Conservation (phyloP, 2,797 vertebrate genomes). For the Lagorchestes hirsutus region DNA sequence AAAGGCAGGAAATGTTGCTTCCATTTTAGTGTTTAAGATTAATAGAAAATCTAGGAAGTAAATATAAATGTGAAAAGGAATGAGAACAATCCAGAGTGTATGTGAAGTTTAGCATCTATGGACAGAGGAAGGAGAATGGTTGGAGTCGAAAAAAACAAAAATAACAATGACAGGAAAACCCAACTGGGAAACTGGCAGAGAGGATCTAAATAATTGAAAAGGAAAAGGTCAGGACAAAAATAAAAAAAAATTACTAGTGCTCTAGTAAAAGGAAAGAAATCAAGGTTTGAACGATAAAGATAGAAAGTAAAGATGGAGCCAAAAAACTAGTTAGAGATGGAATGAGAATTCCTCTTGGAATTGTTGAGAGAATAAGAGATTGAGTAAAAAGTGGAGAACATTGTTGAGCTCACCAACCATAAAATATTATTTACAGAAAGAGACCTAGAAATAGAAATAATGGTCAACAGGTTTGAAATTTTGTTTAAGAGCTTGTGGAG, state of each 20-base stretch:
- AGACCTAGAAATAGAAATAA: background rate
- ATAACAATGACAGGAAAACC: conserved; percentile 11
- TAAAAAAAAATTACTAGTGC: background rate
- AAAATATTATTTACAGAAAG: background rate
- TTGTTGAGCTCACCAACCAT: background rate
- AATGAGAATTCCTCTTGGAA: background rate
- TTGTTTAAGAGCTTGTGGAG: background rate
- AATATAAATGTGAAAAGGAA: conserved; percentile 18
- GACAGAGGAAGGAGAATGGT: conserved; percentile 58
- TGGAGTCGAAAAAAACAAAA: conserved; percentile 13
- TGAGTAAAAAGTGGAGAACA: conserved; percentile 22
- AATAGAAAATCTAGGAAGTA: conserved; percentile 58
- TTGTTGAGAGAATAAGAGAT: background rate
- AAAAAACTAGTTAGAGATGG: background rate
- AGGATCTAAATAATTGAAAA: conserved; percentile 22
- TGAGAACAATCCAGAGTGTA: conserved; percentile 47
- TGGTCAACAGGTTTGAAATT: background rate
- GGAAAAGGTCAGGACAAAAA: conserved; percentile 41
- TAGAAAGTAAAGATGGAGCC: background rate
- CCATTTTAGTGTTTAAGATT: conserved; percentile 48
- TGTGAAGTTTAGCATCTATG: conserved; percentile 3
- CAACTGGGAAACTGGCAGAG: conserved; percentile 37
- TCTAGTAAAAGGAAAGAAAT: background rate
- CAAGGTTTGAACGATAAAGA: background rate
- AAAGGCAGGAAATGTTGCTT: conserved; percentile 29